Conservation (phyloP, 1,140 invertebrate genomes). For the Brachionus paranguensis region DNA sequence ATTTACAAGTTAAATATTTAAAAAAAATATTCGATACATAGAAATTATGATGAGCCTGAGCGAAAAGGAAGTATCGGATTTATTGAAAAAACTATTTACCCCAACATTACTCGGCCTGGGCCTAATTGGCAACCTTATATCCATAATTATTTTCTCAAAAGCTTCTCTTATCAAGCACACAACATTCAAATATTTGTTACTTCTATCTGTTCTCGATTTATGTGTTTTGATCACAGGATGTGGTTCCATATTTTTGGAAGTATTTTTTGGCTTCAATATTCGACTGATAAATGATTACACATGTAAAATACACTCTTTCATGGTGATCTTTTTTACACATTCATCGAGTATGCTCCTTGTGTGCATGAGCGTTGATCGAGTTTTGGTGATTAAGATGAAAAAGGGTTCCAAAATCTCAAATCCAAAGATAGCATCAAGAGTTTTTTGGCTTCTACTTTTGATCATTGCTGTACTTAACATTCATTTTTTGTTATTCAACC, state of each 20-base stretch:
- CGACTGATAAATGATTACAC: background rate
- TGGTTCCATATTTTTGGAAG: conserved; percentile 14
- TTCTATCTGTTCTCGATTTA: conserved; percentile 25
- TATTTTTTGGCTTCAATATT: conserved; percentile 21
- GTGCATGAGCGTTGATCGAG: conserved; percentile 35
- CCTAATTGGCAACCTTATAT: conserved; percentile 16
- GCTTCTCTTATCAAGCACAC: conserved; percentile 5
- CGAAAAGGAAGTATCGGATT: conserved; percentile 31
- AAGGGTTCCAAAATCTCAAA: background rate
- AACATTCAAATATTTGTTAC: conserved; percentile 33
- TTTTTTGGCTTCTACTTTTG: background rate
- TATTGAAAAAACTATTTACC: conserved; percentile 22
- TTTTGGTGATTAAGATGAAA: conserved; percentile 34
- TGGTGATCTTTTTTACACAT: conserved; percentile 37
- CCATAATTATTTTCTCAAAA: conserved; percentile 26
- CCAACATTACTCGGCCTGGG: background rate
- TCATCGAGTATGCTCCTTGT: conserved; percentile 38
- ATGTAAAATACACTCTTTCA: conserved; percentile 28
- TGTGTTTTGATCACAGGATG: conserved; percentile 23
- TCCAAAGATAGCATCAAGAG: background rate
- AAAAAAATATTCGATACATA: background rate
- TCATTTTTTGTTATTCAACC: conserved; percentile 25
- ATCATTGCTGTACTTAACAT: background rate
- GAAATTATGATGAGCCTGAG: background rate
- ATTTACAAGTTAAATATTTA: background rate